Evolutionary conservation across 2,888 invertebrate genomes (phyloP).

Genomic region (Calameuta idolon): DNA sequence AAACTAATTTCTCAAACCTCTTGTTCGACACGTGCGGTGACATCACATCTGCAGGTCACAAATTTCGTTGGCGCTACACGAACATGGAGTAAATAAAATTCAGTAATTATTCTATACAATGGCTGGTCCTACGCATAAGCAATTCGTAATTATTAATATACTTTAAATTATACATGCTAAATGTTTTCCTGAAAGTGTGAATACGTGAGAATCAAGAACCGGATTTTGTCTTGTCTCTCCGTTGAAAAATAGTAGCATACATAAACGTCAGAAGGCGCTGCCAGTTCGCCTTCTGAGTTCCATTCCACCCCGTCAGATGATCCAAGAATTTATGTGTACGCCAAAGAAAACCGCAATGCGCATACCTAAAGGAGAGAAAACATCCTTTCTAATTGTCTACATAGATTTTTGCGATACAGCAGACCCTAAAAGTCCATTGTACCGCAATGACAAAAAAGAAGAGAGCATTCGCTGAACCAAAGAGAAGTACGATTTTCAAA

Average conservation of each 20-base stretch:
- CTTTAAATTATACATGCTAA: background rate
- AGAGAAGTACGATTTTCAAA: background rate
- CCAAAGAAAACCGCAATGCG: conserved; percentile 33
- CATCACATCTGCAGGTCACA: background rate
- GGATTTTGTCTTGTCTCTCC: background rate
- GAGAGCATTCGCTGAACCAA: background rate
- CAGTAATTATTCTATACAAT: background rate
- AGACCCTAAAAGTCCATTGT: background rate
- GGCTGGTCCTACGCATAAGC: background rate
- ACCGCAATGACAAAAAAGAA: background rate
- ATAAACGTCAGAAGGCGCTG: background rate
- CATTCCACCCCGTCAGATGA: conserved; percentile 23
- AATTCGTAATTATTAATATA: background rate
- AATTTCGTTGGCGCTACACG: background rate
- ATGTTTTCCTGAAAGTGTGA: background rate
- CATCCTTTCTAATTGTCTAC: background rate
- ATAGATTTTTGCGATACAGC: background rate
- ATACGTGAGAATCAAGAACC: background rate
- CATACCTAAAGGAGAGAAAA: conserved; percentile 19
- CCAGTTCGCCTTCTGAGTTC: conserved; percentile 10
- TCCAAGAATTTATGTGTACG: conserved; percentile 21
- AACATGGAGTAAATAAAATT: background rate
- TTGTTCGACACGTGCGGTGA: background rate
- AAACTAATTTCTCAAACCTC: background rate
- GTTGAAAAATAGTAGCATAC: background rate